These are phyloP conservation scores for Hirtodrosophila duncani DNA, from an alignment of 2,888 invertebrate species.

Conservation along the genomic window DNA sequence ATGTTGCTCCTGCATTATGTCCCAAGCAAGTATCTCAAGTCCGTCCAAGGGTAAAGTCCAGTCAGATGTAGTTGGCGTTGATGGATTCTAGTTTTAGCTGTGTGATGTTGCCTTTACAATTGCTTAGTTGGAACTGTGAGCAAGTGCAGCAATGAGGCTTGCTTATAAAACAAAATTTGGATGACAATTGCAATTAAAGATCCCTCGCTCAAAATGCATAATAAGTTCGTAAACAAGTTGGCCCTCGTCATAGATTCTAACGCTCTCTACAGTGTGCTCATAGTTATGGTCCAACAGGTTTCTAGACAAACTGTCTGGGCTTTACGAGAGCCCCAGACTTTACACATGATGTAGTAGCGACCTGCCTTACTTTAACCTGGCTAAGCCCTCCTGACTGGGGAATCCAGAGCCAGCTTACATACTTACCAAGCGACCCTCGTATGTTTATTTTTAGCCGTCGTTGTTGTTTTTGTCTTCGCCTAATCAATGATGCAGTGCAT, in stretches of 20 bases:
- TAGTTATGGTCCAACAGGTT: too few relatives aligned
- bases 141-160: conserved; percentile 4
- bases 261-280: neutral
- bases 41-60: neutral
- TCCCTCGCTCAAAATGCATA: conserved; percentile 12
- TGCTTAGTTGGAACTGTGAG: conserved; percentile 26
- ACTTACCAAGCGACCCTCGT: too few relatives aligned
- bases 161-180: conserved; percentile 23
- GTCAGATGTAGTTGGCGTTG: conserved; percentile 9
- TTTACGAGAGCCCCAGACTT: too few relatives aligned
- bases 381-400: too few relatives aligned
- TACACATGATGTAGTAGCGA: too few relatives aligned
- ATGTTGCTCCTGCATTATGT: conserved; percentile 69
- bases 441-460: conserved; percentile 32
- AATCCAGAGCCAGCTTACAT: too few relatives aligned
- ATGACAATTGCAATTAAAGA: conserved; percentile 33
- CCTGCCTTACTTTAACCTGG: too few relatives aligned
- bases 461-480: too few relatives aligned
- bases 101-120: conserved; percentile 4
- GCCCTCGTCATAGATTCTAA: neutral
- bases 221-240: neutral
- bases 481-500: conserved; percentile 41
- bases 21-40: neutral
- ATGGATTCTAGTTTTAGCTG: neutral
- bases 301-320: too few relatives aligned